These are phyloP conservation scores for Cydia strobilella DNA, from an alignment of 1,140 invertebrate genomes.

Conservation along the genomic window DNA sequence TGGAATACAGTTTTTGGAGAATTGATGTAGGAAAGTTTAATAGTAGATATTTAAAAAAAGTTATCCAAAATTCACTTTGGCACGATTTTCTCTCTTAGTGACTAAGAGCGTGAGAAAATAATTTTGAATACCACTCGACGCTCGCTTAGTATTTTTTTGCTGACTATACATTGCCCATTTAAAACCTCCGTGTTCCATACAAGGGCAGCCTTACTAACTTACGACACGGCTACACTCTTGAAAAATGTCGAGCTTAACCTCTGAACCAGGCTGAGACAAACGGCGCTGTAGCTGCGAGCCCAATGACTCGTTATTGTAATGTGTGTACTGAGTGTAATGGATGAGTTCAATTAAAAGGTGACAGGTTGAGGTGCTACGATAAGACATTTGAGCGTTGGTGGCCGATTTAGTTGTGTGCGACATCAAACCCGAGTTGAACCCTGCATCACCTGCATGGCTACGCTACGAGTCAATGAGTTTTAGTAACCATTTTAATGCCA, in stretches of 20 bases:
- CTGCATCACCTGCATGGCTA: too few relatives aligned
- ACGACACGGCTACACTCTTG: conserved; percentile 7
- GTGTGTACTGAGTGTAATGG: neutral
- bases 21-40: too few relatives aligned
- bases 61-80: too few relatives aligned
- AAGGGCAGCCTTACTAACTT: neutral
- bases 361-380: neutral
- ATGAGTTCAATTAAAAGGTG: conserved; percentile 1
- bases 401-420: too few relatives aligned
- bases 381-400: neutral
- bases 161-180: neutral
- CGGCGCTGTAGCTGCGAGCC: neutral
- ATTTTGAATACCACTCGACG: too few relatives aligned
- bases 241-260: conserved; percentile 12
- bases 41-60: too few relatives aligned
- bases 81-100: too few relatives aligned
- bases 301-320: neutral
- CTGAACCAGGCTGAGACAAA: neutral
- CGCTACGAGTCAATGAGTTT: too few relatives aligned
- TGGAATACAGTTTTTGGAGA: too few relatives aligned
- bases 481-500: too few relatives aligned
- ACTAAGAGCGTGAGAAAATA: too few relatives aligned
- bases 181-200: neutral
- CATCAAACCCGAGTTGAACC: too few relatives aligned
- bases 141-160: neutral